Base-by-base conservation (phyloP, 2,888 invertebrate species). In the Pollenia angustigena region DNA sequence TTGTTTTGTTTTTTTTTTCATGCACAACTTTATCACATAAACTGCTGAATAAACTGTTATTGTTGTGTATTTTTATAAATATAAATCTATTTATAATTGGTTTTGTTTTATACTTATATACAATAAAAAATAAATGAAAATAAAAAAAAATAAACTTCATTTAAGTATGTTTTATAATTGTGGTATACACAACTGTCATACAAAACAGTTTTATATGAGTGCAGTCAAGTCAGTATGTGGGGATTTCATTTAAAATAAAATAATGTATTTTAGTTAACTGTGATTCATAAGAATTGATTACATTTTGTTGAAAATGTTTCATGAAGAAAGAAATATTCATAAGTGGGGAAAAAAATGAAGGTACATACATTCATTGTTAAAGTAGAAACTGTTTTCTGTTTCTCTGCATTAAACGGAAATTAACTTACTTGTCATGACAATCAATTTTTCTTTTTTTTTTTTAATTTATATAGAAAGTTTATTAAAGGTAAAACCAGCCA, bases 381-480 rank as follows among this genome's bases (percentile, higher is more conserved):
- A 60, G 58, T 58, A 48, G 40, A 40, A 32, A 46, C 32, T 32
- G 40, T 74, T 72, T 60, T 75, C 16, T 14, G 16, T 71, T 48
- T 23, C 40, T 52, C 50, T 58, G 44, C 68, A 60, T 84, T 74
- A 68, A 84, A 84, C 84, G 84, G 84, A 84, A 84, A 84, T 84
- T 84, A 84, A 84, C 84, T 79, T 79, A 74, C 84, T 79, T 79
- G 84, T 79, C 79, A 84, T 74, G 84, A 79, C 74, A 84, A 84
- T 84, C 84, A 84, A 79, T 84, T 46, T 64, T 44, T 72, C 16
- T 23, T 23, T 23, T 23, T 23, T 48, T n/a, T 18, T 62, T 60
- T 60, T 74, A 18, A 79, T 71, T 62, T 69, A 32, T 82, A 76
- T 69, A 82, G 76, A 82, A 82, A 82, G 69, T 76, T 81, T 72